Evolutionary conservation across 2,888 invertebrate species (phyloP), one percentile per base, ranked within the genome.

Genomic region (Ypsolopha sequella): DNA sequence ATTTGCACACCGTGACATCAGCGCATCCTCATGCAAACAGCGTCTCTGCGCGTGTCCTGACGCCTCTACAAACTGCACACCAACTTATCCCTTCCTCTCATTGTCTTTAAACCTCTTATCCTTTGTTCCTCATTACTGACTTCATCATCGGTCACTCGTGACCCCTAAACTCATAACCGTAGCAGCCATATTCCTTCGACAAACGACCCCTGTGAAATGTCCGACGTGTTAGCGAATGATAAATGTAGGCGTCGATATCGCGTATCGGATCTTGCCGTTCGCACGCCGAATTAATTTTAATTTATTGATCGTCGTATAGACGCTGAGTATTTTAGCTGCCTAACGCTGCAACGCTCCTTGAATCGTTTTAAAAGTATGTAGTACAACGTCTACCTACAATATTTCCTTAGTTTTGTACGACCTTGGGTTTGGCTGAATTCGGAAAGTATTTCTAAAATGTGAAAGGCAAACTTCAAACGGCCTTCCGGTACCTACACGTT

Each of bases 221-320:
- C 81, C 81, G 80, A 80, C 78, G 81, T 80, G 85, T 85, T 85
- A 82, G 77, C 84, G 84, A 85, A 85, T 85, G 86, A 85, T 86
- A 85, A 84, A 86, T 86, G 85, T 82, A 86, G 84, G 85, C 85
- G 86, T 84, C 74, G 74, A 68, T 85, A 86, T 86, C 86, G 80
- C 76, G 73, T 80, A 86, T 86, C 85, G 85, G 80, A 86, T 86
- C 85, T 82, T 75, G 63, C 72, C 84, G 85, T 85, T 86, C 84
- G 86, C 85, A 82, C 82, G 82, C 84, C 85, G 86, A 86, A 86
- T 85, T 86, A 85, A 86, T 86, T 85, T 86, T 85, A 85, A 86
- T 85, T 86, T 86, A 86, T 86, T 84, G 86, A 84, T 82, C 80
- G 80, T 71, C 72, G 80, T 80, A 84, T 80, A 79, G 80, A 76